Conservation (phyloP, 2,797 vertebrate species). For the Sparidentex hasta region DNA sequence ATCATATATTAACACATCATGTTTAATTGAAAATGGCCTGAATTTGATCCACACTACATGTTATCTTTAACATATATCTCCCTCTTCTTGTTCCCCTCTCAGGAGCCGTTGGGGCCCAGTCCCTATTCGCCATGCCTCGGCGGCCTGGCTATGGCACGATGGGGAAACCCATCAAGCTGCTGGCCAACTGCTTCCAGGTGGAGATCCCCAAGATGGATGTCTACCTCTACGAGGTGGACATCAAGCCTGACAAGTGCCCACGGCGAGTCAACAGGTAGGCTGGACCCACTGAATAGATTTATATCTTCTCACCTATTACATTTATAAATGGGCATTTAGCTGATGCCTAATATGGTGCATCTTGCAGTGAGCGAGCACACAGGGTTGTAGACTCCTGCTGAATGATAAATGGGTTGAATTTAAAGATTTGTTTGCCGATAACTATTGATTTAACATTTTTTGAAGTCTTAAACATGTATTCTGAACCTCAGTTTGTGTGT, state of each 20-base stretch:
- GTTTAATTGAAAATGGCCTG: neutral
- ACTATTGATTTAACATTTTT: neutral
- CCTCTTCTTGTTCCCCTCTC: neutral
- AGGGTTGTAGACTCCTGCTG: neutral
- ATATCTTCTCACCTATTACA: neutral
- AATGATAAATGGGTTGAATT: neutral
- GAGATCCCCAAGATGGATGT: constrained; percentile 99
- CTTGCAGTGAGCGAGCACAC: neutral
- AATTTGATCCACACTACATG: neutral
- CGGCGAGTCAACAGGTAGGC: constrained; percentile 96
- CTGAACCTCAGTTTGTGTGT: neutral
- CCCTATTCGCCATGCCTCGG: constrained; percentile 97
- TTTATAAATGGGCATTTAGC: neutral
- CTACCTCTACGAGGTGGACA: constrained; percentile 99
- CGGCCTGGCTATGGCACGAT: constrained; percentile 99
- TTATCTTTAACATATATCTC: neutral
- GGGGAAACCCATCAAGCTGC: constrained; percentile 98
- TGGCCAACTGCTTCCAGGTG: constrained; percentile 99
- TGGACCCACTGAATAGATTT: neutral
- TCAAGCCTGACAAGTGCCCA: constrained; percentile 99
- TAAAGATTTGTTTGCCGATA: neutral
- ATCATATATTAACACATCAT: neutral
- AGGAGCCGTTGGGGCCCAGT: constrained; percentile 97
- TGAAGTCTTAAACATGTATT: neutral
- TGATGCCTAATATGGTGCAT: neutral